Percentiles rank a stretch among this genome's conserved stretches.
Conservation (phyloP, 2,888 invertebrate species). For the Sphaerophoria rueppellii region DNA sequence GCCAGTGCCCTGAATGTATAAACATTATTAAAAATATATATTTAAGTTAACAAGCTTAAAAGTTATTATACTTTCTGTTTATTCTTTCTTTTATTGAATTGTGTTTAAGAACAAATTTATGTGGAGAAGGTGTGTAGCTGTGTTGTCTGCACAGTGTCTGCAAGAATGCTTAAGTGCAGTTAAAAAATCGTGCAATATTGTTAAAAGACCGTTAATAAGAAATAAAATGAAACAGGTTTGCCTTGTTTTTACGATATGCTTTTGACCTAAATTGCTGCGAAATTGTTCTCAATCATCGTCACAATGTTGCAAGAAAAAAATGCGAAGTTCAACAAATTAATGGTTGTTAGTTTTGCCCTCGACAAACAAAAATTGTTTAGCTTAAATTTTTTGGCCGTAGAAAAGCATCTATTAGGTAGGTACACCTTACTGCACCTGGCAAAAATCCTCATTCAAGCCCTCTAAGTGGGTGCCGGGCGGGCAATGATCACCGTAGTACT, state of each 20-base stretch:
- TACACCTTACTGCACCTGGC: too few relatives aligned
- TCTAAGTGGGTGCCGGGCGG: too few relatives aligned
- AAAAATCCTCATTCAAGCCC: too few relatives aligned
- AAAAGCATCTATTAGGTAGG: too few relatives aligned
- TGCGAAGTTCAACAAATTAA: slow-evolving; percentile 36
- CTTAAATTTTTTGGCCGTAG: too few relatives aligned
- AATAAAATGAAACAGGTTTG: slow-evolving; percentile 8
- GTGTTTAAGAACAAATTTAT: slow-evolving; percentile 7
- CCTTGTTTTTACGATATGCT: slow-evolving; percentile 29
- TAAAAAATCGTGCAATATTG: slow-evolving; percentile 24
- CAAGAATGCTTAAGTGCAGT: too few relatives aligned
- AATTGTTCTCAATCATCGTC: slow-evolving; percentile 39
- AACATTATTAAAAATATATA: neutral
- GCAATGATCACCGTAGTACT: too few relatives aligned
- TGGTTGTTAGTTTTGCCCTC: neutral
- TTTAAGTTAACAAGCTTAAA: slow-evolving; percentile 17
- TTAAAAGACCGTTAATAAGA: slow-evolving; percentile 15
- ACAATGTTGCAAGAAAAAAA: slow-evolving; percentile 9
- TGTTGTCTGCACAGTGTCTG: slow-evolving; percentile 26
- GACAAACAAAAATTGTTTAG: too few relatives aligned
- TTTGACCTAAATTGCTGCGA: slow-evolving; percentile 57
- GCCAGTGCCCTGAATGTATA: slow-evolving; percentile 22
- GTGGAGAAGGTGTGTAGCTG: slow-evolving; percentile 27
- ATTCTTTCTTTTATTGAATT: slow-evolving; percentile 2
- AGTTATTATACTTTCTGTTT: slow-evolving; percentile 15